Conservation (phyloP, 2,888 invertebrate species). For the Scelioninae gen. 1 region DNA sequence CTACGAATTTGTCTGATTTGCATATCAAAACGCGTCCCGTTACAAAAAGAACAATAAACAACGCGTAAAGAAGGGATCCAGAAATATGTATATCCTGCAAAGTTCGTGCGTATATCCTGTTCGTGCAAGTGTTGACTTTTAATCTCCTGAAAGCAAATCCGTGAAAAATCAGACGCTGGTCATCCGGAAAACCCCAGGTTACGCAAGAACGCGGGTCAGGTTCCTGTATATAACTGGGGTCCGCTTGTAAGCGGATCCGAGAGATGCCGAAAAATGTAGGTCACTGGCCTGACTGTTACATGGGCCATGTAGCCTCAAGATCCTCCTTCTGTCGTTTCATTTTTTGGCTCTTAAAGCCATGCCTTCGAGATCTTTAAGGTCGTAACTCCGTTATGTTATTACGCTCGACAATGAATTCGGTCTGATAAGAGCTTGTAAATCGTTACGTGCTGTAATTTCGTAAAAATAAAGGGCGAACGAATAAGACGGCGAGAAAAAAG, state of each 20-base stretch:
- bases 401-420: constrained; percentile 75
- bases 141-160: constrained; percentile 7
- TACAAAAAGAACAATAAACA: constrained; percentile 26
- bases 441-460: constrained; percentile 43
- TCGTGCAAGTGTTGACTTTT: constrained; percentile 8
- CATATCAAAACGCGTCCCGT: constrained; percentile 56
- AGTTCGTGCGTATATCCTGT: neutral
- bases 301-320: constrained; percentile 64
- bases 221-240: constrained; percentile 30
- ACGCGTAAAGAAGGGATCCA: neutral
- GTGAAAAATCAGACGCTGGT: constrained; percentile 17
- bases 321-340: constrained; percentile 53
- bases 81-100: neutral
- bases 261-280: constrained; percentile 80
- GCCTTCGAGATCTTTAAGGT: constrained; percentile 72
- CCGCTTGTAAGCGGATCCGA: constrained; percentile 65
- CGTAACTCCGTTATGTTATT: constrained; percentile 79
- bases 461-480: constrained; percentile 13
- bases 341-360: constrained; percentile 54
- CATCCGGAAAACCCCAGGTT: constrained; percentile 48
- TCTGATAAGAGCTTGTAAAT: constrained; percentile 62
- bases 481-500: neutral
- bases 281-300: constrained; percentile 77
- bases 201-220: constrained; percentile 64
- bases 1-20: constrained; percentile 42